Conservation (phyloP, 2,797 vertebrate species). For the Hozukius guyotensis region DNA sequence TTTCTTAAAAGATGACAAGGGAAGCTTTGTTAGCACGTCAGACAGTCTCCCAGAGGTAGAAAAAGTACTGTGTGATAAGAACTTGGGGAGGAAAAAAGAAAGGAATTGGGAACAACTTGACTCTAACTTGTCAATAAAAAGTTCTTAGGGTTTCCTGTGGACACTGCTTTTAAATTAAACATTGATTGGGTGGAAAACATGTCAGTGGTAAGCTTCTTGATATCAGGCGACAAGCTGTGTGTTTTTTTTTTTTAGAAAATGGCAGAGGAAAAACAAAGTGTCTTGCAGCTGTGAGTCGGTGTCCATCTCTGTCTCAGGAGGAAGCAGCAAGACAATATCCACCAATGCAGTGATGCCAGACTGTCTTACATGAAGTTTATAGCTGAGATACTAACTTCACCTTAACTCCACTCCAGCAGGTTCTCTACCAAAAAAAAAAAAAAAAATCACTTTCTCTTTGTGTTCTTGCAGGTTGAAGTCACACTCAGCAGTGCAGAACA, state of each 20-base stretch:
- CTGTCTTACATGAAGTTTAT: constrained; percentile 12
- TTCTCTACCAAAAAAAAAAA: not conserved
- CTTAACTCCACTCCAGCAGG: constrained; percentile 4
- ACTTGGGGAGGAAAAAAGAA: not conserved
- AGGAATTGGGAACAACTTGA: not conserved
- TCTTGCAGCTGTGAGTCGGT: constrained; percentile 2
- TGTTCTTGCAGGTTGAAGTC: constrained; percentile 55
- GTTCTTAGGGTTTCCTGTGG: not conserved
- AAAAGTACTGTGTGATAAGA: not conserved
- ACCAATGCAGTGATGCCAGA: constrained; percentile 1
- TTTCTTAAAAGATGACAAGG: not conserved
- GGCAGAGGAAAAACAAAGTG: not conserved
- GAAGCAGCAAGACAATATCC: constrained; percentile 12
- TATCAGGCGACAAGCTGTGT: not conserved
- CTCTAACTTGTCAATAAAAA: constrained; percentile 4
- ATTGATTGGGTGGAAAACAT: constrained; percentile 24
- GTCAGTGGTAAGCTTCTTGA: not conserved
- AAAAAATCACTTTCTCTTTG: constrained; percentile 23
- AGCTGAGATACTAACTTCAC: constrained; percentile 20
- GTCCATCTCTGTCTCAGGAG: constrained; percentile 27
- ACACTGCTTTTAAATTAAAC: constrained; percentile 29
- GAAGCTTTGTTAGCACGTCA: not conserved
- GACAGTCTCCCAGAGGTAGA: not conserved
- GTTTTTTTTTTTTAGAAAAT: constrained; percentile 8
- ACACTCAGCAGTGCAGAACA: constrained; percentile 67